Conservation (phyloP, 2,888 invertebrate genomes). For the Flexamia atlantica region DNA sequence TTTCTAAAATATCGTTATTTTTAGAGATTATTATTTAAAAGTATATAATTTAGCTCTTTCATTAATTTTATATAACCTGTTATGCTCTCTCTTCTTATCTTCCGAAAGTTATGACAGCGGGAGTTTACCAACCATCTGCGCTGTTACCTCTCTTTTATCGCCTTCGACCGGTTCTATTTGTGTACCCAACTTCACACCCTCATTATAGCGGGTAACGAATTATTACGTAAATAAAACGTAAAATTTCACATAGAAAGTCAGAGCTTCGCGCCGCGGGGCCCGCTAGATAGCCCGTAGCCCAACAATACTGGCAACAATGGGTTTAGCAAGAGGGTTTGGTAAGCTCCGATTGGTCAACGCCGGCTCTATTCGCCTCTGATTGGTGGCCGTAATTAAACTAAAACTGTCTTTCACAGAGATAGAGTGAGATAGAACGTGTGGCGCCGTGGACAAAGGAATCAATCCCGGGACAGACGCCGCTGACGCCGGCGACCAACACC, state of each 20-base stretch:
- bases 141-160: background rate
- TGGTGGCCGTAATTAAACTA: conserved; percentile 58
- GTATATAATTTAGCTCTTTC: too few species aligned
- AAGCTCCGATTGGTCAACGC: conserved; percentile 45
- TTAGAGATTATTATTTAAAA: too few species aligned
- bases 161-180: background rate
- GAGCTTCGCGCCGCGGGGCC: conserved; percentile 20
- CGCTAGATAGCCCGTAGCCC: background rate
- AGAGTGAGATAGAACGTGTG: conserved; percentile 52
- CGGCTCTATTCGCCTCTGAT: conserved; percentile 55
- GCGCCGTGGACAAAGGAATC: conserved; percentile 57
- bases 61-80: too few species aligned
- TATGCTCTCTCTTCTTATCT: too few species aligned
- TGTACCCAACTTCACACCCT: background rate
- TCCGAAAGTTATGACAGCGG: background rate
- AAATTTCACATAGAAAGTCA: conserved; percentile 27
- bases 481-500: conserved; percentile 24
- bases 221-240: conserved; percentile 33
- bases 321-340: conserved; percentile 52
- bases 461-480: conserved; percentile 37
- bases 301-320: conserved; percentile 45
- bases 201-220: conserved; percentile 10
- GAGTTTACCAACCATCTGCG: background rate
- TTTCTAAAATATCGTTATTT: too few species aligned
- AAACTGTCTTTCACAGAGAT: conserved; percentile 59